Percentiles rank a stretch among this genome's conserved stretches.
These are phyloP conservation scores for Epinotia brunnichana DNA, from an alignment of 2,888 invertebrate genomes.

Conservation along the genomic window DNA sequence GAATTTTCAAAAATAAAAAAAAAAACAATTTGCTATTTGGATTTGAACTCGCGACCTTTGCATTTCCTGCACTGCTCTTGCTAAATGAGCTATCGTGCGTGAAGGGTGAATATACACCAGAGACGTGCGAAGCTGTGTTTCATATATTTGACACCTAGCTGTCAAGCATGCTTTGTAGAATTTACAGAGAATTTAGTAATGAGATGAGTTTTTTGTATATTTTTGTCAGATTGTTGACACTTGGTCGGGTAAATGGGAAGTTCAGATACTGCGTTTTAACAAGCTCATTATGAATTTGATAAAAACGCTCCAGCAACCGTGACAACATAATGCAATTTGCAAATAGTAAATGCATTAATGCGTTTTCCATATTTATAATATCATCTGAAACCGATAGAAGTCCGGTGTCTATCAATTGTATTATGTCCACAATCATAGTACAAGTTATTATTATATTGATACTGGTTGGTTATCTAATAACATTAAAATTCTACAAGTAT, in stretches of 20 bases:
- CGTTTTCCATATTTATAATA: too few species aligned
- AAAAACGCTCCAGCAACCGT: neutral
- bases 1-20: neutral
- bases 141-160: too few species aligned
- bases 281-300: neutral
- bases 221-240: neutral
- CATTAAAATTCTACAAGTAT: conserved; percentile 20
- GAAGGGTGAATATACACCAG: too few species aligned
- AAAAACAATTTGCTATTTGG: neutral
- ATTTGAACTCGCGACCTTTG: neutral
- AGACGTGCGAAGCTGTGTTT: too few species aligned
- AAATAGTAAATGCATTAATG: too few species aligned
- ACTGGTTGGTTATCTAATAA: neutral
- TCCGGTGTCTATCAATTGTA: neutral
- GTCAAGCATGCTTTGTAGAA: too few species aligned
- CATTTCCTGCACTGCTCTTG: neutral
- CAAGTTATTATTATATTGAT: too few species aligned
- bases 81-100: neutral
- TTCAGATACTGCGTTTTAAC: neutral
- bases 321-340: neutral
- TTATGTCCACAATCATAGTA: neutral
- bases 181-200: too few species aligned
- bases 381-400: too few species aligned
- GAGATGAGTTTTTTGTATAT: neutral
- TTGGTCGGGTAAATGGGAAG: neutral